Percentiles rank a stretch among this genome's conserved stretches.
Conservation (phyloP, 2,113 vertebrate species). For the Centropus bengalensis region DNA sequence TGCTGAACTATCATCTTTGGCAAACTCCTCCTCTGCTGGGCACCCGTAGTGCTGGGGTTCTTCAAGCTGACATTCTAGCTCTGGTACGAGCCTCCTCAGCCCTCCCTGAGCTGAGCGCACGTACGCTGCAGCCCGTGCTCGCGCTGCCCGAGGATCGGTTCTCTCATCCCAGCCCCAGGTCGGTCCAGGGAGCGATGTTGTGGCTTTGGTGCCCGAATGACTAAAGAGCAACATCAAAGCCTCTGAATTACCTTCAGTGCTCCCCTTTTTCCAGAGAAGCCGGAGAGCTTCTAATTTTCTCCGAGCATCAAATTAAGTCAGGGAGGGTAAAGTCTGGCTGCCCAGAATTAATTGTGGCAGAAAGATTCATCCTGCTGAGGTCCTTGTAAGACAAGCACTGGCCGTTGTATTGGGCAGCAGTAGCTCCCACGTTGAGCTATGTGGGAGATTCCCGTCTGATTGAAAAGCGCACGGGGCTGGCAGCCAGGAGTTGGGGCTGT, state of each 20-base stretch:
- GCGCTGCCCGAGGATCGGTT: not conserved
- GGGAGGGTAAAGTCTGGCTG: not conserved
- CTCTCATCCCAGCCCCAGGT: slow-evolving; percentile 27
- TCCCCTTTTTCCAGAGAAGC: slow-evolving; percentile 23
- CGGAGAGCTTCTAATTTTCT: slow-evolving; percentile 42
- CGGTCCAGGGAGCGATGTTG: not conserved
- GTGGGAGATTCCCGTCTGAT: not conserved
- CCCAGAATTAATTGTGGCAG: not conserved
- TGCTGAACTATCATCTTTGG: rapidly evolving
- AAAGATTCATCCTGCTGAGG: not conserved
- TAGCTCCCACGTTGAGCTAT: not conserved
- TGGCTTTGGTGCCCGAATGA: slow-evolving; percentile 58
- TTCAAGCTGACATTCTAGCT: not conserved
- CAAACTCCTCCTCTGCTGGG: not conserved
- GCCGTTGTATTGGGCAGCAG: not conserved
- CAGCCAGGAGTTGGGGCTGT: not conserved
- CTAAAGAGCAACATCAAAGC: slow-evolving; percentile 68
- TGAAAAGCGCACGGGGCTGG: not conserved
- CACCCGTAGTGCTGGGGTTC: not conserved
- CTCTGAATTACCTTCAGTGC: slow-evolving; percentile 14
- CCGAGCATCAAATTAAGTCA: not conserved
- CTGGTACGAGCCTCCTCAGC: not conserved
- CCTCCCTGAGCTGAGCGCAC: not conserved
- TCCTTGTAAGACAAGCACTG: not conserved
- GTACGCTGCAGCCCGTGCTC: too few species aligned